Conservation (phyloP, 2,888 invertebrate species). For the Caenorhabditis wallacei region DNA sequence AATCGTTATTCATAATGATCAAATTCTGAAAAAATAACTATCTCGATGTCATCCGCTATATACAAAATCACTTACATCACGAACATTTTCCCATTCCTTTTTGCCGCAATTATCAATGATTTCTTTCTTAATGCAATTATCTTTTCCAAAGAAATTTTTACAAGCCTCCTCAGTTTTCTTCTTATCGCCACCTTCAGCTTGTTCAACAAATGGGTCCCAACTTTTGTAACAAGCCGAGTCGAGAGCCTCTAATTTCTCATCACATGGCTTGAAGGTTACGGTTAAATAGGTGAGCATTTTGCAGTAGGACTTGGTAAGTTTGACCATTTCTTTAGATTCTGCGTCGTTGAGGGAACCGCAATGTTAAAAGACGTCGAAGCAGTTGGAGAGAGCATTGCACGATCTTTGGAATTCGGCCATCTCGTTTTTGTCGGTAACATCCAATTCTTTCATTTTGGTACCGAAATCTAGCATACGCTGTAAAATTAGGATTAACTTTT, state of each 20-base stretch:
- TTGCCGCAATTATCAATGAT: too few species aligned
- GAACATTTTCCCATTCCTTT: too few species aligned
- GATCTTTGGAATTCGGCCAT: slow-evolving; percentile 15
- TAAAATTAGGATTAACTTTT: too few species aligned
- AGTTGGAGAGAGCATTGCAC: not conserved
- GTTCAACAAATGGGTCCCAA: slow-evolving; percentile 42
- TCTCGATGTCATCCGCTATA: too few species aligned
- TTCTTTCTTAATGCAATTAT: too few species aligned
- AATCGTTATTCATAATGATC: too few species aligned
- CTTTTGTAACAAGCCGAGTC: slow-evolving; percentile 22
- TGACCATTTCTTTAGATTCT: not conserved
- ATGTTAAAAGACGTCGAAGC: not conserved
- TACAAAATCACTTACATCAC: too few species aligned
- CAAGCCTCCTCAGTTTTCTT: slow-evolving; percentile 29
- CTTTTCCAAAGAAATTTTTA: slow-evolving; percentile 44
- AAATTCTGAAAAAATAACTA: too few species aligned
- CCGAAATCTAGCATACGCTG: not conserved
- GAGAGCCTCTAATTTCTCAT: slow-evolving; percentile 3
- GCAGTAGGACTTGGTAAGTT: slow-evolving; percentile 13
- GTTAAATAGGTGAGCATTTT: slow-evolving; percentile 1
- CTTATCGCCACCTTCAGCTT: not conserved
- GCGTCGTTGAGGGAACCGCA: not conserved
- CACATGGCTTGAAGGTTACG: not conserved
- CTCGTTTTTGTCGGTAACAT: not conserved
- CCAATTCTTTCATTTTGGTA: not conserved